Conservation (phyloP, 2,888 invertebrate genomes). For the Macrosoma leucophasiata region DNA sequence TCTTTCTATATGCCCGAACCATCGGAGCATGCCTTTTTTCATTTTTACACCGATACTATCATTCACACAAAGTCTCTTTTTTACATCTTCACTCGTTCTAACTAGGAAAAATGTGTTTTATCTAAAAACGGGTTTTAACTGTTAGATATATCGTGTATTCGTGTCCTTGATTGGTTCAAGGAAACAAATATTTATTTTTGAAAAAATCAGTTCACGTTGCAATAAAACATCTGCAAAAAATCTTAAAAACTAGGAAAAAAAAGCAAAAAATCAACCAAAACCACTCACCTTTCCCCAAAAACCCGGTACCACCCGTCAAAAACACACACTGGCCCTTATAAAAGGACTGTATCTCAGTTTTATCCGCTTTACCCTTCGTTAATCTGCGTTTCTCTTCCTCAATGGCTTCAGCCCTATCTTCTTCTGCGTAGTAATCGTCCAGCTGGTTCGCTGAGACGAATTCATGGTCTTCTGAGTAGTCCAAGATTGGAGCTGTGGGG, state of each 20-base stretch:
- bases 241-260: constrained; percentile 11
- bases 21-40: too few species aligned
- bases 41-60: too few species aligned
- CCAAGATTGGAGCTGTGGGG: constrained; percentile 55
- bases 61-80: too few species aligned
- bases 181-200: too few species aligned
- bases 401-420: constrained; percentile 58
- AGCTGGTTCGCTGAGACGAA: constrained; percentile 68
- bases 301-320: constrained; percentile 67
- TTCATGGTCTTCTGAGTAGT: constrained; percentile 71
- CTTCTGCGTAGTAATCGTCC: constrained; percentile 65
- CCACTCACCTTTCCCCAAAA: constrained; percentile 67
- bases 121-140: too few species aligned
- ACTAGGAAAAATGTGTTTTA: too few species aligned
- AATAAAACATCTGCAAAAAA: constrained; percentile 4
- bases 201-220: too few species aligned
- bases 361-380: constrained; percentile 60
- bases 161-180: too few species aligned
- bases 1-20: too few species aligned
- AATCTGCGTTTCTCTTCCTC: constrained; percentile 62
- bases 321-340: constrained; percentile 64
- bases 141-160: too few species aligned
- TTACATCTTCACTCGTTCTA: too few species aligned
- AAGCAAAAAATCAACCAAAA: constrained; percentile 28
- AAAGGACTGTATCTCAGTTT: constrained; percentile 56